These are phyloP conservation scores for Pelobates fuscus DNA, from an alignment of 2,113 vertebrate genomes.

Conservation along the genomic window DNA sequence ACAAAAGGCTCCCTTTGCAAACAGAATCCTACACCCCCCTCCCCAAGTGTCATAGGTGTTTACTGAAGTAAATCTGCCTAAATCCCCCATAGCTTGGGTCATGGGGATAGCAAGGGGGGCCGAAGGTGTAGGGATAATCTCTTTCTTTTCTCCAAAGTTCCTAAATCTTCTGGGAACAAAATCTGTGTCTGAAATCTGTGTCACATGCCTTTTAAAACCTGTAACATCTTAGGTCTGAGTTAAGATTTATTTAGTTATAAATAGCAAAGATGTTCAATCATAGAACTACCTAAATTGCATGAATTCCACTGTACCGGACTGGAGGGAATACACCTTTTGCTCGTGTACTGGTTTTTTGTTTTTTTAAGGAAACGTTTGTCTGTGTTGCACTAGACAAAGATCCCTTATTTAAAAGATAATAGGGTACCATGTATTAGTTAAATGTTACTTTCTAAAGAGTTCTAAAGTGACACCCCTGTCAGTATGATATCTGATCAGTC, in stretches of 20 bases:
- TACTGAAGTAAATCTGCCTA: conserved; percentile 97
- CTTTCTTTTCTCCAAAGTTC: conserved; percentile 81
- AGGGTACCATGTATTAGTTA: no score
- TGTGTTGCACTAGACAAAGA: no score
- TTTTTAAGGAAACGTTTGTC: no score
- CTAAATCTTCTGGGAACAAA: conserved; percentile 81
- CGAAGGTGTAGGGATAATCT: conserved; percentile 94
- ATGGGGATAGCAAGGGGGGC: conserved; percentile 74
- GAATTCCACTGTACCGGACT: no score
- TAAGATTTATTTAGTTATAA: conserved; percentile 54
- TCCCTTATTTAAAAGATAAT: no score
- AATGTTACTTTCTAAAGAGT: no score
- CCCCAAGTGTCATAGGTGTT: conserved; percentile 94
- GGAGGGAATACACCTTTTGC: no score
- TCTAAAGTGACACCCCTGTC: no score
- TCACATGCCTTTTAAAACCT: conserved; percentile 87
- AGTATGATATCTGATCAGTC: no score
- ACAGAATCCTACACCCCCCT: conserved; percentile 80
- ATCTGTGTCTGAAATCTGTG: conserved; percentile 88
- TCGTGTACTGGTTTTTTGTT: no score
- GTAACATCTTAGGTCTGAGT: conserved; percentile 70
- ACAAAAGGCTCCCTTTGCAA: conserved; percentile 94
- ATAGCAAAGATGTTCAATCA: conserved; percentile 5
- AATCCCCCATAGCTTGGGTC: conserved; percentile 87
- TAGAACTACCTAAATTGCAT: background rate